Evolutionary conservation across 2,888 invertebrate species (phyloP), one percentile per base, ranked within the genome.

Genomic region (Antheraea assamensis): DNA sequence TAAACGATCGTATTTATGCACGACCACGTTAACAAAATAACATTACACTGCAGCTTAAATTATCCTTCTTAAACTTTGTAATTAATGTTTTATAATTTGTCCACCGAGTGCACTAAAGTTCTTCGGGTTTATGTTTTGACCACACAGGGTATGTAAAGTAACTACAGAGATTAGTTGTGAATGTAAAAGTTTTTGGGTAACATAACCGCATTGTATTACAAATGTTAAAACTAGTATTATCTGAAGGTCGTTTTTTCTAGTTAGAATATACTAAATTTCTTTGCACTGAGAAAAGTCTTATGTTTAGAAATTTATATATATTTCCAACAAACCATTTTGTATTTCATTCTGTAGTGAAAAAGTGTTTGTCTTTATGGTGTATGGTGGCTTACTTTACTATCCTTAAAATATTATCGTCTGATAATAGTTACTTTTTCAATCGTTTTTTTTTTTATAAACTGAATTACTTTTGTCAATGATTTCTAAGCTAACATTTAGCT

Each of bases 61-160:
- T 89, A 85, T 78, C 82, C 80, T 80, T 82, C 84, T 82, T 82
- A 80, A 90, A 90, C 87, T 91, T 91, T 86, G 82, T 90, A 91
- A 91, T 90, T 84, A 89, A 91, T 88, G 86, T 88, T 91, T 89
- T 88, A 88, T 88, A 87, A 89, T 88, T 88, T 85, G 82, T 82
- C 84, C 82, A 79, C 83, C 80, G 86, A 85, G 86, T 79, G 86
- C 86, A 87, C 85, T 85, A 85, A 87, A 88, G 85, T 87, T 84
- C 85, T 79, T 82, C 80, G 79, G 74, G 83, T 81, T n/a, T 80
- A 84, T 85, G 86, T 87, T 87, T 85, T 81, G 83, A 81, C 82
- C 83, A 85, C 80, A 72, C 78, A 78, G 76, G 81, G 82, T 81
- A 82, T 77, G 77, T 72, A 17, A 35, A 47, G 21, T 30, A 70